A percentile compares a stretch with the other conserved stretches of the same genome.
phyloP scores from a whole-genome alignment of 2,113 vertebrate genomes.

The Phalacrocorax brasilianus region DNA sequence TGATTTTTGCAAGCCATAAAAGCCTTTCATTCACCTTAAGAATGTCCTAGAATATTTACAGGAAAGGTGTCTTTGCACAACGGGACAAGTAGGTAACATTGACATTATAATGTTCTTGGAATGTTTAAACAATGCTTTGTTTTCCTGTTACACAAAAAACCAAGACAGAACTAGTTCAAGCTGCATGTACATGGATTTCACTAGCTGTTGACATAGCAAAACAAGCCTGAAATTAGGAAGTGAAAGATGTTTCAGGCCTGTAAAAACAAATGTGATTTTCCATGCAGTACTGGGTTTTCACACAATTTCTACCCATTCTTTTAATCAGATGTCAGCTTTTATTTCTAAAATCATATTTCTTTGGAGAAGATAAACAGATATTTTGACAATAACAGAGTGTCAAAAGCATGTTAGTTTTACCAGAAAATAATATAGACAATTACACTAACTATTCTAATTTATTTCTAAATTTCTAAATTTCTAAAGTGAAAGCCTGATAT shows the following conservation, averaged over 20 bases:
- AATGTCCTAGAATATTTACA: not conserved
- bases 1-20: not conserved
- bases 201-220: constrained; percentile 3
- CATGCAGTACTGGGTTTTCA: not conserved
- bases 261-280: not conserved
- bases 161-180: constrained; percentile 35
- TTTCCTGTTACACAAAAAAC: constrained; percentile 23
- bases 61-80: constrained; percentile 6
- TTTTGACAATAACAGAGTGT: not conserved
- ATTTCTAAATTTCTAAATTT: not conserved
- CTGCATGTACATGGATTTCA: not conserved
- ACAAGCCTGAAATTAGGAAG: not conserved
- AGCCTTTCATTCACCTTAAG: constrained; percentile 19
- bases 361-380: not conserved
- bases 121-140: constrained; percentile 66
- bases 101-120: constrained; percentile 1
- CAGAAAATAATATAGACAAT: not conserved
- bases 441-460: not conserved
- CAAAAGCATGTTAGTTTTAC: not conserved
- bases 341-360: not conserved
- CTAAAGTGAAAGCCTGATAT: not conserved
- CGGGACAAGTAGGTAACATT: not conserved
- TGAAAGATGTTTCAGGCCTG: not conserved
- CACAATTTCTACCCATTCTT: not conserved
- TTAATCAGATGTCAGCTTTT: not conserved